Conservation (phyloP, 2,113 vertebrate species). For the Campylorhamphus procurvoides region DNA sequence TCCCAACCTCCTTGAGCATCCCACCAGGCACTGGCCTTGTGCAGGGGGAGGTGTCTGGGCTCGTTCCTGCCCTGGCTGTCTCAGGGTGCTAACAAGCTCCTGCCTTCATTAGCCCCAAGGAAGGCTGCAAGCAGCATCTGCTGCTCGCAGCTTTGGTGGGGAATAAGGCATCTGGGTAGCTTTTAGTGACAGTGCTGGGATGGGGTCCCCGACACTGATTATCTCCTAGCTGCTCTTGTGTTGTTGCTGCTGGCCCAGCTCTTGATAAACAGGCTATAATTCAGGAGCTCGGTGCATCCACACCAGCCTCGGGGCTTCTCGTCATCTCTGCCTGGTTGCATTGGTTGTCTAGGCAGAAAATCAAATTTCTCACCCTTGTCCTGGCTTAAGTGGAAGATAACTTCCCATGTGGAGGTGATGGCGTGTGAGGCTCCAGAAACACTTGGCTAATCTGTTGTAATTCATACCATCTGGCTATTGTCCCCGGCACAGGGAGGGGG, state of each 20-base stretch:
- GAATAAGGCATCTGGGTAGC: not conserved
- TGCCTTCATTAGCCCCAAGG: accelerated
- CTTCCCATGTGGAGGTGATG: not conserved
- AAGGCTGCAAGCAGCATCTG: not conserved
- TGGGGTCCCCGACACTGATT: not conserved
- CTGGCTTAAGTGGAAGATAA: not conserved
- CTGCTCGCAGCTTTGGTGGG: not conserved
- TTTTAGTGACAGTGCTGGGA: not conserved
- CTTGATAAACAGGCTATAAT: not conserved
- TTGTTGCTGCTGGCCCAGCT: not conserved
- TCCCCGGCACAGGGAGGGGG: accelerated
- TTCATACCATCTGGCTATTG: conserved; percentile 37
- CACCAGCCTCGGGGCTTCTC: not conserved
- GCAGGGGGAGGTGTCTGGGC: not conserved
- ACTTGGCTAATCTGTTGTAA: not conserved
- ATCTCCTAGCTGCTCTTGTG: not conserved
- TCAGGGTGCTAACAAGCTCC: not conserved
- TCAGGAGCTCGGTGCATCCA: not conserved
- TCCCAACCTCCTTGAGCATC: not conserved
- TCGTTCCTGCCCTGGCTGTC: not conserved
- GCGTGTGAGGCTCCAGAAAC: not conserved
- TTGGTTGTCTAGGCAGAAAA: conserved; percentile 30
- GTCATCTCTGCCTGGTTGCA: not conserved
- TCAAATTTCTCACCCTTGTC: not conserved
- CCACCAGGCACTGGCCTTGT: not conserved